phyloP scores from a whole-genome alignment of 2,888 invertebrate genomes.

The Cremastobaeus sp. region DNA sequence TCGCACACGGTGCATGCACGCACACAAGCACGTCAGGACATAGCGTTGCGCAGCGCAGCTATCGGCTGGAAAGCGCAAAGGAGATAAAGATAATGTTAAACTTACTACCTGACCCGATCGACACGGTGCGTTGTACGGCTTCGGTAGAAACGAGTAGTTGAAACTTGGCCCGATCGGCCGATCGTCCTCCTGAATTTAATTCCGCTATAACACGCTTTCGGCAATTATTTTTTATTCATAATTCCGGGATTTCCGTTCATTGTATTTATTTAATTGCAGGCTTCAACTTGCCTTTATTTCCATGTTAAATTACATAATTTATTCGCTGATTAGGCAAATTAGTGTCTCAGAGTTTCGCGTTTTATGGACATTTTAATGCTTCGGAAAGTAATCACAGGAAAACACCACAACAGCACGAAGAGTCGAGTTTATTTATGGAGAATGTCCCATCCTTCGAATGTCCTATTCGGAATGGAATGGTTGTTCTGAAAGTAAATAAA shows the following conservation, averaged over 20 bases:
- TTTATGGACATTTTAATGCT: too few species aligned
- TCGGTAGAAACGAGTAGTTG: conserved; percentile 58
- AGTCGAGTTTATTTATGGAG: too few species aligned
- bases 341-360: too few species aligned
- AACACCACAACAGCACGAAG: too few species aligned
- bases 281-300: background rate
- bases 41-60: conserved; percentile 42
- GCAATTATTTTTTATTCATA: conserved; percentile 42
- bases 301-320: too few species aligned
- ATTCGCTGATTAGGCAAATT: too few species aligned
- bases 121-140: conserved; percentile 43
- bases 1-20: conserved; percentile 46
- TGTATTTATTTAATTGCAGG: conserved; percentile 22
- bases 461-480: too few species aligned
- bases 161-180: conserved; percentile 50
- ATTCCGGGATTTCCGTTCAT: conserved; percentile 12
- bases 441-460: too few species aligned
- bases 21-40: conserved; percentile 15
- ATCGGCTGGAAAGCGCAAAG: conserved; percentile 55
- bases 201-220: conserved; percentile 51
- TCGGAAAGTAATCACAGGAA: too few species aligned
- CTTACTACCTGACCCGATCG: conserved; percentile 55
- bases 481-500: too few species aligned
- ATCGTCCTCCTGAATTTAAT: conserved; percentile 54
- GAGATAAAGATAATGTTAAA: conserved; percentile 61